Conservation (phyloP, 2,113 vertebrate species). For the Gorsachius goisagi region DNA sequence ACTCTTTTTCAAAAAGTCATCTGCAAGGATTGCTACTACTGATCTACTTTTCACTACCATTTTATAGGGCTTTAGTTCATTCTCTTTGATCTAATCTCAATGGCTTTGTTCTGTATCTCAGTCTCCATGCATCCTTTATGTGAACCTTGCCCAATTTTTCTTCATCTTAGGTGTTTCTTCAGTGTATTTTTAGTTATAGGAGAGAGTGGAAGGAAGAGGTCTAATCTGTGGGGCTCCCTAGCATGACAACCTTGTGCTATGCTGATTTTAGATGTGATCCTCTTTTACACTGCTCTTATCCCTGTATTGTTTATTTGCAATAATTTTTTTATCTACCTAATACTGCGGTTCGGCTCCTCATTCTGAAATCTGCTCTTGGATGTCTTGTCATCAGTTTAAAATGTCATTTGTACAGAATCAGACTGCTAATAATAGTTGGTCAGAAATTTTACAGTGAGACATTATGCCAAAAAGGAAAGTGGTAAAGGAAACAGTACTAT, state of each 20-base stretch:
- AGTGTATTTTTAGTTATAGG: not conserved
- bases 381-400: not conserved
- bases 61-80: not conserved
- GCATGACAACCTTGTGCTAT: not conserved
- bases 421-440: not conserved
- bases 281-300: not conserved
- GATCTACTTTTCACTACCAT: not conserved
- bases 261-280: not conserved
- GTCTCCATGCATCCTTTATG: not conserved
- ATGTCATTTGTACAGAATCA: not conserved
- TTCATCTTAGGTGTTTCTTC: not conserved
- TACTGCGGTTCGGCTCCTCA: not conserved
- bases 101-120: not conserved
- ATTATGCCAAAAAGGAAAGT: not conserved
- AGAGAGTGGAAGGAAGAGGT: not conserved
- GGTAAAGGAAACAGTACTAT: not conserved
- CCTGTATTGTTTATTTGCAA: not conserved
- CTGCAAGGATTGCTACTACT: not conserved
- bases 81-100: not conserved
- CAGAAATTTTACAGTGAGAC: not conserved
- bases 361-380: not conserved
- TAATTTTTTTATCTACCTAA: not conserved
- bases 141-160: not conserved
- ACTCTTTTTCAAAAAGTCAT: not conserved
- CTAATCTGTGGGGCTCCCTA: not conserved